These are phyloP conservation scores for Peromyscus melanophrys DNA, from an alignment of 2,797 vertebrate species.

Conservation along the genomic window DNA sequence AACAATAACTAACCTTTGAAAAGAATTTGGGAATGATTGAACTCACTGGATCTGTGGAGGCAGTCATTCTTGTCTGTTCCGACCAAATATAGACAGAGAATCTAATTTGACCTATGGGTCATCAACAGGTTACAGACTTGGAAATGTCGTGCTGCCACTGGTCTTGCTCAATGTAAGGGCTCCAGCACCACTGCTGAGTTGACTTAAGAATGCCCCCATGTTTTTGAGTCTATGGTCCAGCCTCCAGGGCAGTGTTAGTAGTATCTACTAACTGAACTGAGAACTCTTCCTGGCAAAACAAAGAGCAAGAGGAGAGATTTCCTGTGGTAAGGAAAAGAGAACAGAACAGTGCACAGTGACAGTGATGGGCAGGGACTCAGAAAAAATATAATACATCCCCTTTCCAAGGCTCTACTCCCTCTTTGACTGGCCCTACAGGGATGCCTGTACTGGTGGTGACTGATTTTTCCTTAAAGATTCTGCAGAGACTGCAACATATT, in stretches of 20 bases:
- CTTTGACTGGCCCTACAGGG: neutral
- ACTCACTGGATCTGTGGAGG: neutral
- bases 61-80: neutral
- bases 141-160: neutral
- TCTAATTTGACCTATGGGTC: neutral
- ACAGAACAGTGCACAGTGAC: neutral
- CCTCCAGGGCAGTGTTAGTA: neutral
- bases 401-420: neutral
- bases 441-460: constrained; percentile 33
- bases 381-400: neutral
- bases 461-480: constrained; percentile 73
- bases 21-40: neutral
- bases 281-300: neutral
- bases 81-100: neutral
- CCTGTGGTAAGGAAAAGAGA: neutral
- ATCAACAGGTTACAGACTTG: neutral
- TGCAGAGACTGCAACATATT: constrained; percentile 74
- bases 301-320: neutral
- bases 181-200: neutral
- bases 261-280: neutral
- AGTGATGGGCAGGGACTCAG: neutral
- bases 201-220: neutral
- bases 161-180: neutral
- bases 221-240: neutral
- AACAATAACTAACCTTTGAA: neutral